Conservation (phyloP, 2,797 vertebrate genomes). For the Amblyraja radiata region DNA sequence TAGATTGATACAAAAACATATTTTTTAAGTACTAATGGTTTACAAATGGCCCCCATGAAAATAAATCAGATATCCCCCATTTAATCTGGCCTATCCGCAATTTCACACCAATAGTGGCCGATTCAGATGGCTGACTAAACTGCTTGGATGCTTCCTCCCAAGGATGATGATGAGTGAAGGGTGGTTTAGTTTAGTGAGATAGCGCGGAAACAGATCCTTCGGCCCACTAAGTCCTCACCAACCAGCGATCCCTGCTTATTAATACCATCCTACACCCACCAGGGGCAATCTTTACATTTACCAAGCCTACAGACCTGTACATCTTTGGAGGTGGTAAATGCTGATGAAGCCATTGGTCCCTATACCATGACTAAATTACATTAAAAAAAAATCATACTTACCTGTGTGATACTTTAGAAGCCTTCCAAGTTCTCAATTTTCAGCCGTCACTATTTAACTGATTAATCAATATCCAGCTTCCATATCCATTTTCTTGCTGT, state of each 20-base stretch:
- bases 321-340: background rate
- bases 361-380: background rate
- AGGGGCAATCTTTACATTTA: too few species aligned
- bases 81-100: background rate
- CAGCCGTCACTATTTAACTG: background rate
- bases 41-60: background rate
- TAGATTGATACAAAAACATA: background rate
- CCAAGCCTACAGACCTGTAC: too few species aligned
- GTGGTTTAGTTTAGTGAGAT: too few species aligned
- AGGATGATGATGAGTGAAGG: too few species aligned
- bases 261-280: too few species aligned
- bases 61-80: background rate
- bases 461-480: background rate
- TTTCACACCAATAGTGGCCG: background rate
- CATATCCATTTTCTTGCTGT: background rate
- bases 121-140: background rate
- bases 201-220: too few species aligned
- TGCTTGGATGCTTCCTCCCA: background rate
- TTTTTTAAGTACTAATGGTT: too few species aligned
- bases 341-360: background rate
- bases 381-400: background rate
- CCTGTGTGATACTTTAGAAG: background rate
- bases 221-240: too few species aligned
- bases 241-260: too few species aligned
- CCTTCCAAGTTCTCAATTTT: background rate